Percentiles rank a stretch among this genome's conserved stretches.
Conservation (phyloP, 2,797 vertebrate genomes). For the Eidolon dupreanum region DNA sequence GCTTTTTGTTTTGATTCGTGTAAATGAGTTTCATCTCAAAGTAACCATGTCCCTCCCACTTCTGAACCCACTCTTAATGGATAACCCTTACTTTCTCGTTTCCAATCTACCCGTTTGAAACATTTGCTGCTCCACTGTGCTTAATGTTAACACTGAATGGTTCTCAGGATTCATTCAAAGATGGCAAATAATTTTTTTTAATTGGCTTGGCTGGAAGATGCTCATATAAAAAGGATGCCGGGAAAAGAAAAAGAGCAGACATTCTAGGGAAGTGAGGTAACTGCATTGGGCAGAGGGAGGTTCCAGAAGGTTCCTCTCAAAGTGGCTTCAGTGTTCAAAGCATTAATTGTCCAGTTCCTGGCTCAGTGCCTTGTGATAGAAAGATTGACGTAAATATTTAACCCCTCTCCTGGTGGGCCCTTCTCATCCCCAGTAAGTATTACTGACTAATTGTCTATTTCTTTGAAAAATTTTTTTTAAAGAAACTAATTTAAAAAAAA, state of each 20-base stretch:
- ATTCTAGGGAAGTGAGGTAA: conserved; percentile 75
- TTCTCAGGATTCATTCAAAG: conserved; percentile 77
- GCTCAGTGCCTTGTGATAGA: background rate
- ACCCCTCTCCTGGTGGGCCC: background rate
- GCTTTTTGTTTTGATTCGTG: conserved; percentile 64
- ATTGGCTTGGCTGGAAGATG: conserved; percentile 73
- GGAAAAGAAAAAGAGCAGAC: conserved; percentile 74
- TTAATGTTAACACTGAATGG: conserved; percentile 63
- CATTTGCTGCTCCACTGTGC: conserved; percentile 52
- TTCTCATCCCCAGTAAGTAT: background rate
- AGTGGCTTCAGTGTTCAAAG: conserved; percentile 11
- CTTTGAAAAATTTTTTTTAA: background rate
- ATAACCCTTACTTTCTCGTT: conserved; percentile 73
- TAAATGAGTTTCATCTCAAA: conserved; percentile 68
- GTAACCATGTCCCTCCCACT: conserved; percentile 47
- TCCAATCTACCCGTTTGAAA: background rate
- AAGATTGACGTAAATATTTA: conserved; percentile 22
- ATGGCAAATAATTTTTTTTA: conserved; percentile 70
- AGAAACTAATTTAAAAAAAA: background rate
- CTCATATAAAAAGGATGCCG: conserved; percentile 62
- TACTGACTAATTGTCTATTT: background rate
- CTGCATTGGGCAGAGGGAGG: background rate
- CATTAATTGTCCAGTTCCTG: background rate
- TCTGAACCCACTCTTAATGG: conserved; percentile 67
- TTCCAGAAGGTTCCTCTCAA: conserved; percentile 53